Evolutionary conservation across 2,797 vertebrate species (phyloP), one percentile per base, ranked within the genome.

Genomic region (Hydrocynus forskahlii): DNA sequence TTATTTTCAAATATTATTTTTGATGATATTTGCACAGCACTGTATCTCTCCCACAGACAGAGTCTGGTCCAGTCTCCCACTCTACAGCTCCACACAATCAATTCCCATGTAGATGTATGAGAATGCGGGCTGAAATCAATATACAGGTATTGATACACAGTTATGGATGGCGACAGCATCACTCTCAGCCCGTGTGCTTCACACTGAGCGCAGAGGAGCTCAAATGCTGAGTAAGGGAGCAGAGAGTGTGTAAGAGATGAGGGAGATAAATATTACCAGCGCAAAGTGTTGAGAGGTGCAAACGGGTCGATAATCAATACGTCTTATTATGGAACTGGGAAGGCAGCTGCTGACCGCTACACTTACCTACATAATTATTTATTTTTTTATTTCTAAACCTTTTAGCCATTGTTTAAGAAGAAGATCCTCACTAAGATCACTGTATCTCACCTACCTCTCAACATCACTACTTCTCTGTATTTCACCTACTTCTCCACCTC

Each of bases 291-390:
- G 88, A 88, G 89, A 85, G 88, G 89, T 83, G 81, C 82, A 85
- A 87, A 87, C 82, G 78, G 66, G 88, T 93, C 93, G 91, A 93
- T 94, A 94, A 92, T 91, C 91, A 94, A 93, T 91, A 92, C 86
- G 86, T 91, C 88, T 90, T 86, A 92, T 92, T 93, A 91, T 87
- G 91, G 87, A 82, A 48, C 57, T 25, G 52, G 70, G 57, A 59
- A 29, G 84, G 88, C 85, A 86, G 89, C 90, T 81, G 91, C 92
- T 90, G 91, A 92, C 86, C 89, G 85, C 85, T 88, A 88, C 84
- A 91, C 92, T 88, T 86, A 79, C 81, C 88, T 88, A 85, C 83
- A 90, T 87, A 29, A 29, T 29, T 29, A 29, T 1, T 29, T 29
- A 29, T 1, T 29, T 29, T 19, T 6, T 8, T 63, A 17, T 35